A percentile compares a stretch with the other conserved stretches of the same genome.
These are phyloP conservation scores for Abrostola triplasia DNA, from an alignment of 2,888 invertebrate species.

Conservation along the genomic window DNA sequence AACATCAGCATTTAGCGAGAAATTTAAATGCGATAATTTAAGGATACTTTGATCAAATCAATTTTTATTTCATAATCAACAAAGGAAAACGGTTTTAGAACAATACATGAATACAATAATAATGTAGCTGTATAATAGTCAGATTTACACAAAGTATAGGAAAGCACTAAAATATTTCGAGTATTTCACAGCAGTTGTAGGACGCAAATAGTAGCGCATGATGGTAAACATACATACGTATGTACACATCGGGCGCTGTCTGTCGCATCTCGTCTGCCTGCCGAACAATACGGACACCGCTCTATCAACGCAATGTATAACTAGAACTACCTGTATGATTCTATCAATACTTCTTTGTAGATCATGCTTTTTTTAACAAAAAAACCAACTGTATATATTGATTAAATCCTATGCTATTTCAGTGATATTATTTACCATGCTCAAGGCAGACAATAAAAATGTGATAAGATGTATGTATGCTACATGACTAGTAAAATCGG, in stretches of 20 bases:
- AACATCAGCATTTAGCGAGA: conserved; percentile 9
- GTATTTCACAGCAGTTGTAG: conserved; percentile 15
- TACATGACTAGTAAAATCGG: no score
- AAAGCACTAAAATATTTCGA: not conserved
- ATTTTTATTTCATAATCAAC: no score
- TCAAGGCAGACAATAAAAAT: no score
- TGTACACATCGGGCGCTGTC: conserved; percentile 27
- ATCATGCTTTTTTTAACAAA: conserved; percentile 11
- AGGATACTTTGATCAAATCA: not conserved
- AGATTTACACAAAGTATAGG: no score
- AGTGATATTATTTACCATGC: no score
- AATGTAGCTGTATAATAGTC: no score
- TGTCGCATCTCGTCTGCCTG: conserved; percentile 44
- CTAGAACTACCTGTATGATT: conserved; percentile 19
- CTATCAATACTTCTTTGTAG: conserved; percentile 19
- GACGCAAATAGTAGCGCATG: conserved; percentile 31
- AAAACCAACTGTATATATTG: not conserved
- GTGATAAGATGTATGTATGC: no score
- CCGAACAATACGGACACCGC: conserved; percentile 32
- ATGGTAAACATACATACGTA: conserved; percentile 21
- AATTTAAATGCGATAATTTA: conserved; percentile 10
- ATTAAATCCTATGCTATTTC: not conserved
- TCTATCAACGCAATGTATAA: conserved; percentile 9
- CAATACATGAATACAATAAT: no score
- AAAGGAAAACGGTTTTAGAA: no score